Evolutionary conservation across 2,888 invertebrate genomes (phyloP), one percentile per base, ranked within the genome.

Genomic region (Pristionchus maxplancki): DNA sequence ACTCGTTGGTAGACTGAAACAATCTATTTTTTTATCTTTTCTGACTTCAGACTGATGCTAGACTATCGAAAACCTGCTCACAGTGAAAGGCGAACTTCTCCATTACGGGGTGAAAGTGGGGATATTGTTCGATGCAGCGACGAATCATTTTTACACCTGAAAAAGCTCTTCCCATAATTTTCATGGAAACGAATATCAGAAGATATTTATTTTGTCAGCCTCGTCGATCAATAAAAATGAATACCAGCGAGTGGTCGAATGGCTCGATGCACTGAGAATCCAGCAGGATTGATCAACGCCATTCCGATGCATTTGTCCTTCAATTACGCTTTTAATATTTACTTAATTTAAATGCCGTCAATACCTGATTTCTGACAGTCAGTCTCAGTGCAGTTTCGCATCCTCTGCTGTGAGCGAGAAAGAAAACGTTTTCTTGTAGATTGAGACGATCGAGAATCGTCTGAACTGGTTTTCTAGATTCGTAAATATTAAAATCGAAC

Each of bases 321-420:
- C 8, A 40, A 74, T 37, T 11, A 5, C 34, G 5, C 37, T 28
- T 24, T 40, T n/a, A 74, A 74, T n/a, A 40, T 20, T 67, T n/a
- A n/a, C n/a, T n/a, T n/a, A n/a, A n/a, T n/a, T n/a, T n/a, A n/a
- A n/a, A n/a, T n/a, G n/a, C n/a, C n/a, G n/a, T n/a, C n/a, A n/a
- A n/a, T 17, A 74, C 74, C 74, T 74, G 74, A 74, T 74, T 74
- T 11, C 40, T 17, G 6, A 74, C 74, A 74, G 24, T 74, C 24
- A 74, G 40, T 9, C 74, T 37, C 40, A 74, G 44, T 8, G 74
- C 74, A 24, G 74, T 74, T 31, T 74, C 74, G 40, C 74, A 74
- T 8, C 74, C 74, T 74, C 74, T 17, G 24, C 74, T 74, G 74
- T 74, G 74, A 20, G 74, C 74, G 11, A 74, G 74, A 24, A 74